Evolutionary conservation across 1,140 invertebrate genomes (phyloP).

Genomic region (Argopecten irradians): DNA sequence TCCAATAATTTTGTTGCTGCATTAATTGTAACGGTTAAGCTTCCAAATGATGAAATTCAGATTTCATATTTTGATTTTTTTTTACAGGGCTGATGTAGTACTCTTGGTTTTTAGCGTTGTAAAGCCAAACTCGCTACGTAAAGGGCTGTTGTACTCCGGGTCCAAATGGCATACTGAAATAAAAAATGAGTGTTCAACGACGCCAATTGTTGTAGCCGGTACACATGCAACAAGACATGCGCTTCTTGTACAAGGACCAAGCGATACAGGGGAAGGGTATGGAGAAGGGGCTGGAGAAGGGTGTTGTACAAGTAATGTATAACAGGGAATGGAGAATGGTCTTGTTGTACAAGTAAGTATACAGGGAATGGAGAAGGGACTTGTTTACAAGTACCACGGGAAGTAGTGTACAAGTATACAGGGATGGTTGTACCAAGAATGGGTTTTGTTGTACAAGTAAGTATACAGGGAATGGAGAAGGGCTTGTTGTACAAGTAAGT

Average conservation of each 20-base stretch:
- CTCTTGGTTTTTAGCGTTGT: conserved; percentile 73
- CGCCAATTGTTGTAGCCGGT: conserved; percentile 89
- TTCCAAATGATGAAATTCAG: background rate
- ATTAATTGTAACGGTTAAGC: no score
- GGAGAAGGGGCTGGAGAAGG: conserved; percentile 89
- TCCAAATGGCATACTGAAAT: conserved; percentile 73
- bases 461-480: no score
- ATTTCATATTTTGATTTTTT: conserved; percentile 8
- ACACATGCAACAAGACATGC: conserved; percentile 96
- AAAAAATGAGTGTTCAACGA: conserved; percentile 61
- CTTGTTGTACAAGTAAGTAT: no score
- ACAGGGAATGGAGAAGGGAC: no score
- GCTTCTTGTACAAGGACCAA: conserved; percentile 96
- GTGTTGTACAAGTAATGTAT: conserved; percentile 92
- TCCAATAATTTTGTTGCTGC: no score
- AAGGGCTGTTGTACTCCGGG: no score
- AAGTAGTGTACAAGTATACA: no score
- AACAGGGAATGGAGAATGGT: no score
- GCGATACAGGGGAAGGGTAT: conserved; percentile 92
- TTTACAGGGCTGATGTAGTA: conserved; percentile 72
- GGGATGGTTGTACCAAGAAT: no score
- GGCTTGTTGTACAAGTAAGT: no score
- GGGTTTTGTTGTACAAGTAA: no score
- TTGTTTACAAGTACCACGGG: no score
- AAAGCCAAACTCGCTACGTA: conserved; percentile 66